phyloP scores from a whole-genome alignment of 2,888 invertebrate species.

The Pogonocherus hispidulus region DNA sequence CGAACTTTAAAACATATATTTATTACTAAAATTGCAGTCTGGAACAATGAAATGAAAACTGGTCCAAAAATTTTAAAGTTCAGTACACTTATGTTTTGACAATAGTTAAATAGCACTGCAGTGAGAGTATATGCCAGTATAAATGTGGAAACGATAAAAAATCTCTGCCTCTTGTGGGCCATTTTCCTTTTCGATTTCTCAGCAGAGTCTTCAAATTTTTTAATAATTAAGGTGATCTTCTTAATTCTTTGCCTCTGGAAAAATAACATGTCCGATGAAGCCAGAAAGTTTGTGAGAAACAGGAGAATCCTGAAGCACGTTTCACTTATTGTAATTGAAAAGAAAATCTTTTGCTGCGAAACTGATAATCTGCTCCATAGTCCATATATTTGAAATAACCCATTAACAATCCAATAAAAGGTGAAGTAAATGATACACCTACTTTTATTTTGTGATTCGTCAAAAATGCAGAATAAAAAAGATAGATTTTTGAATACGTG shows the following conservation, averaged over 20 bases:
- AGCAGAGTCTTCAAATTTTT: background rate
- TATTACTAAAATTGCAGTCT: background rate
- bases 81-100: background rate
- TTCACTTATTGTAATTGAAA: background rate
- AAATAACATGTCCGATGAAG: background rate
- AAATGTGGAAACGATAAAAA: background rate
- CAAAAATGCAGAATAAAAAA: background rate
- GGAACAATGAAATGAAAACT: background rate
- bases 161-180: background rate
- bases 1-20: background rate
- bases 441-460: background rate
- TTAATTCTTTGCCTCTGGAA: background rate
- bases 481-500: background rate
- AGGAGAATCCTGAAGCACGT: background rate
- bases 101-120: background rate
- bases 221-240: background rate
- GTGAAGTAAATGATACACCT: background rate
- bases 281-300: background rate
- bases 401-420: background rate
- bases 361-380: background rate
- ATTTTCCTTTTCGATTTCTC: background rate
- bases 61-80: background rate
- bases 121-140: background rate
- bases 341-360: background rate
- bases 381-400: background rate